Base-by-base conservation (phyloP, 2,113 vertebrate genomes). In the Trogon melanurus region DNA sequence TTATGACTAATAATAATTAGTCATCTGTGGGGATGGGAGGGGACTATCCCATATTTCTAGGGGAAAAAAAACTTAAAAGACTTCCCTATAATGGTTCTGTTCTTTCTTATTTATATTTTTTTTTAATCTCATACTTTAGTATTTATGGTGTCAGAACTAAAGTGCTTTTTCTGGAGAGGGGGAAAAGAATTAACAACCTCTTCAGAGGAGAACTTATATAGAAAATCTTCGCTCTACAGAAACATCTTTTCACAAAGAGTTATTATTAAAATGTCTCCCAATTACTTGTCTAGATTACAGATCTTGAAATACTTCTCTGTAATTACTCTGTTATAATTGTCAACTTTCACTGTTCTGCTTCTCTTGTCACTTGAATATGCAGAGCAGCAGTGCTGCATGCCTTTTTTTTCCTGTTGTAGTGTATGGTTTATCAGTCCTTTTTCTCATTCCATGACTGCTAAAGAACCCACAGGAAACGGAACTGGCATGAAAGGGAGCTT, bases 21-120 rank as follows among this genome's bases (percentile, higher is more conserved):
- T 44, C 14, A 29, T 62, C 30, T 58, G 10, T 5, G 2, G 15
- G 18, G 21, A 13, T 2, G 1, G 6, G 25, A 10, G 13, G 12
- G 11, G 47, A 10, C 8, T 76, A 34, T 57, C 23, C 29, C 2
- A 0, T 69, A 16, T 73, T 91, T 86, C 45, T 69, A 26, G 32
- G 41, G 27, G 26, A 20, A 44, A 7, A 22, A 64, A 57, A 79
- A 44, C 2, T 3, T 44, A 32, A 6, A 5, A 41, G 41, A 41
- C 41, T 60, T 88, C 12, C 22, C 34, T 15, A 6, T 53, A 67
- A n/a, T 34, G 25, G 11, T 51, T 6, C 23, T 72, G 6, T 56
- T 80, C 9, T 82, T 75, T 50, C 12, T 44, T 2, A 6, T 47
- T 45, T 41, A 25, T 27, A 41, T 10, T 11, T 12, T 71, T 30